These are phyloP conservation scores for Orthosia gothica DNA, from an alignment of 2,888 invertebrate species.

Conservation along the genomic window DNA sequence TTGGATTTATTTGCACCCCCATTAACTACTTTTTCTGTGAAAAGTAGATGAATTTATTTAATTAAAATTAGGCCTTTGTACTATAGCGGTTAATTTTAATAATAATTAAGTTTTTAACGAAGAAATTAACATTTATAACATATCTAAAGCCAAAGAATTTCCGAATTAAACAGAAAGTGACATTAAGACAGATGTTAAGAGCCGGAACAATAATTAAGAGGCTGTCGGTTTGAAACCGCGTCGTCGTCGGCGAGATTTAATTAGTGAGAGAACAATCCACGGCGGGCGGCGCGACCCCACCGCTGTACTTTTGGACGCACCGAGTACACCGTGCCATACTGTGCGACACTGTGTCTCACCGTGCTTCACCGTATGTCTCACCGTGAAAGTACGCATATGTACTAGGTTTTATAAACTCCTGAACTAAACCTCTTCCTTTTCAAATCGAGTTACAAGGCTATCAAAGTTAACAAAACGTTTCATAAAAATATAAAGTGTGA, in stretches of 20 bases:
- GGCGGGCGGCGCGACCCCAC: slow-evolving; percentile 63
- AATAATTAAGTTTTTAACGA: slow-evolving; percentile 72
- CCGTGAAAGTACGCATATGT: not conserved
- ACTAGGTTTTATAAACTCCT: slow-evolving; percentile 4
- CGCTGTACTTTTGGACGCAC: slow-evolving; percentile 66
- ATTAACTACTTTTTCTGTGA: slow-evolving; percentile 21
- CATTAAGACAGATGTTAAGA: slow-evolving; percentile 91
- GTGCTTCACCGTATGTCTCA: not conserved
- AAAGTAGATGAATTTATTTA: slow-evolving; percentile 40
- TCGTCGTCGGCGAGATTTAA: slow-evolving; percentile 89
- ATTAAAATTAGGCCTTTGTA: slow-evolving; percentile 38
- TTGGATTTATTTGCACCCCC: slow-evolving; percentile 28
- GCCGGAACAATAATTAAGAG: slow-evolving; percentile 91
- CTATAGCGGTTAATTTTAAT: slow-evolving; percentile 46
- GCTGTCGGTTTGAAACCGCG: slow-evolving; percentile 89
- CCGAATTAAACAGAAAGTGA: slow-evolving; percentile 88
- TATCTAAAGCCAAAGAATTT: slow-evolving; percentile 82
- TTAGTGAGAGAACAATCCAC: slow-evolving; percentile 88
- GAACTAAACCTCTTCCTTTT: not conserved
- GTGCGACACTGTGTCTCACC: not conserved
- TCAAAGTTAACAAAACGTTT: not conserved
- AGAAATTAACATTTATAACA: slow-evolving; percentile 80
- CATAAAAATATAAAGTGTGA: not conserved
- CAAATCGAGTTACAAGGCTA: not conserved
- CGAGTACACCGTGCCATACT: slow-evolving; percentile 1